Evolutionary conservation across 2,888 invertebrate genomes (phyloP).

Genomic region (Clepsis dumicolana): DNA sequence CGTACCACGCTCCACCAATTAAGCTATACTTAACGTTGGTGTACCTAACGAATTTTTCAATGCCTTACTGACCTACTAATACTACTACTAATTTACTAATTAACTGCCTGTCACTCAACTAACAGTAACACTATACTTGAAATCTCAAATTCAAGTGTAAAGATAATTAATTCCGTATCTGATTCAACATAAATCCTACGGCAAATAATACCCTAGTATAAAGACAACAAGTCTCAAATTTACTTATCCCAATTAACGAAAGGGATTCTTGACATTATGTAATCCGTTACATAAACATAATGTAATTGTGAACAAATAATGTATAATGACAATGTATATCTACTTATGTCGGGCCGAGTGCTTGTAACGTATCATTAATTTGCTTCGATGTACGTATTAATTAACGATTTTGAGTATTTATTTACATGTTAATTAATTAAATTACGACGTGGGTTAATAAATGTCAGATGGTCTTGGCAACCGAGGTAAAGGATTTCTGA

Average conservation of each 20-base stretch:
- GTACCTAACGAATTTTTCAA: no score
- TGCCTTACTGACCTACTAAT: no score
- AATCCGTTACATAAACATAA: conserved; percentile 13
- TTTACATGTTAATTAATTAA: neutral
- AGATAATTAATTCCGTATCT: conserved; percentile 8
- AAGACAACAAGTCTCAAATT: conserved; percentile 4
- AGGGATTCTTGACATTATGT: conserved; percentile 4
- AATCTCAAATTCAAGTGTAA: neutral
- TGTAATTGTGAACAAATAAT: conserved; percentile 12
- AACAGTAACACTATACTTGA: no score
- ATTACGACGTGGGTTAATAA: no score
- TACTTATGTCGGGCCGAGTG: neutral
- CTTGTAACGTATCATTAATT: conserved; percentile 32
- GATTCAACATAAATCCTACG: neutral
- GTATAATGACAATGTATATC: conserved; percentile 4
- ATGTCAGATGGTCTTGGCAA: no score
- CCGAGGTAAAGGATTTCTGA: no score
- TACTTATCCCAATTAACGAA: conserved; percentile 7
- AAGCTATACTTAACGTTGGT: no score
- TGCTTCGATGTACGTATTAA: conserved; percentile 7
- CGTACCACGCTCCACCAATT: no score
- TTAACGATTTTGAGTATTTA: neutral
- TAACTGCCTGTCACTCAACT: no score
- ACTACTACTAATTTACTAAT: no score
- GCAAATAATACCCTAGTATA: neutral